Percentiles rank a stretch among this genome's conserved stretches.
Evolutionary conservation across 2,888 invertebrate genomes (phyloP).

Genomic region (Drosophila birchii): DNA sequence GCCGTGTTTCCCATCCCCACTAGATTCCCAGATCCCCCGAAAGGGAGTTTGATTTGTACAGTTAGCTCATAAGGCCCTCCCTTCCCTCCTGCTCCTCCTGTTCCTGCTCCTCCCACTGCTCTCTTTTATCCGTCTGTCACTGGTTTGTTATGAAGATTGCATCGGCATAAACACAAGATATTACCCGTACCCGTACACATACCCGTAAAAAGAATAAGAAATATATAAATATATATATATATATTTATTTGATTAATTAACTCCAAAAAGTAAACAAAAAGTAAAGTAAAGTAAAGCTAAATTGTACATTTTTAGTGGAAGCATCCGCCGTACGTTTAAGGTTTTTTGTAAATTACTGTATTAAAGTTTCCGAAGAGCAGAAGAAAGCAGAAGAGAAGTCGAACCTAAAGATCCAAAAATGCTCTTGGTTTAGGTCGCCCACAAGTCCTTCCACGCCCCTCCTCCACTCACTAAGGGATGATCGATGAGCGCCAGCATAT

Average conservation of each 20-base stretch:
- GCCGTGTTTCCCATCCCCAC: constrained; percentile 4
- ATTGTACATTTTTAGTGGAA: constrained; percentile 64
- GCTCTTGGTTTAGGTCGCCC: constrained; percentile 60
- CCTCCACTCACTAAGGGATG: constrained; percentile 24
- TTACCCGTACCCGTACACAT: constrained; percentile 58
- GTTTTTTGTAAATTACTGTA: constrained; percentile 72
- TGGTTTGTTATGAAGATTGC: constrained; percentile 59
- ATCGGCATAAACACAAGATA: constrained; percentile 53
- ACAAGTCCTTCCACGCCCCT: constrained; percentile 35
- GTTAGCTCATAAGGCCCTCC: constrained; percentile 59
- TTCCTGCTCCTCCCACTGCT: background rate
- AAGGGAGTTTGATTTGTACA: constrained; percentile 58
- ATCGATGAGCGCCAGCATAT: constrained; percentile 38
- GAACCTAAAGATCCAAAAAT: constrained; percentile 67
- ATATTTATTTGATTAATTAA: constrained; percentile 23
- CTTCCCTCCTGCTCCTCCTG: background rate
- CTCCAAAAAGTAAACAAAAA: constrained; percentile 4
- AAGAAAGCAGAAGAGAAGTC: constrained; percentile 25
- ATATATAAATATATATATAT: constrained; percentile 14
- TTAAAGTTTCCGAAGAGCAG: constrained; percentile 60
- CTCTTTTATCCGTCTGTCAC: constrained; percentile 15
- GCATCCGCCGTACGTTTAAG: constrained; percentile 60
- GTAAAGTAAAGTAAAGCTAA: constrained; percentile 38
- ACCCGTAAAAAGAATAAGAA: constrained; percentile 7
- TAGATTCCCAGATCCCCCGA: background rate